Conservation (phyloP, 2,797 vertebrate genomes). For the Serranus cabrilla region DNA sequence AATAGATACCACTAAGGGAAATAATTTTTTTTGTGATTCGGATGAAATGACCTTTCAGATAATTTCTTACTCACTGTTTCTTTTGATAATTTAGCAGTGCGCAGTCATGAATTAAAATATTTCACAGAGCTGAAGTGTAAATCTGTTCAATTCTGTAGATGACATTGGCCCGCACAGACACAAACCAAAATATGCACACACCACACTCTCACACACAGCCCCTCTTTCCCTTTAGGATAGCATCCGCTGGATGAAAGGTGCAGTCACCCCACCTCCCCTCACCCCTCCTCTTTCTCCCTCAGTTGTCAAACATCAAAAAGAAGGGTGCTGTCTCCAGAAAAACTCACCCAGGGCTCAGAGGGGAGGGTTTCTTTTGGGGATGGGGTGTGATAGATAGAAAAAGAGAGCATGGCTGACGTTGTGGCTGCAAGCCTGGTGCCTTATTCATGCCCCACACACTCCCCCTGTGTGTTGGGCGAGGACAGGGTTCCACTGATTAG, state of each 20-base stretch:
- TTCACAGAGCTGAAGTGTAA: not conserved
- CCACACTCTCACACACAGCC: constrained; percentile 25
- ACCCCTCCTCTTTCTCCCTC: constrained; percentile 50
- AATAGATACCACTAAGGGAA: no score
- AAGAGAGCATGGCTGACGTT: constrained; percentile 58
- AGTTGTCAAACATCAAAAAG: constrained; percentile 83
- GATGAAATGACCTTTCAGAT: no score
- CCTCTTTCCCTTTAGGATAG: constrained; percentile 69
- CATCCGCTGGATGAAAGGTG: constrained; percentile 79
- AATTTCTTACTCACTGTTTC: not conserved
- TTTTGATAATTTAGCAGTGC: constrained; percentile 19
- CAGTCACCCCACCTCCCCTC: constrained; percentile 40
- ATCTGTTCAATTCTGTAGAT: constrained; percentile 1
- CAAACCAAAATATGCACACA: constrained; percentile 27
- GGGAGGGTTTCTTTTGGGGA: constrained; percentile 26
- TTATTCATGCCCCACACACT: constrained; percentile 64
- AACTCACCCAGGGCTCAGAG: constrained; percentile 62
- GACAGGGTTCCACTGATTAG: constrained; percentile 81
- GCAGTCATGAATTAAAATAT: constrained; percentile 5
- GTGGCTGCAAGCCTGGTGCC: constrained; percentile 63
- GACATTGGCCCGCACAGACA: constrained; percentile 23
- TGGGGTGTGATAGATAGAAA: constrained; percentile 42
- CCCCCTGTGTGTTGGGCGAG: constrained; percentile 54
- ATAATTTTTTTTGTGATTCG: no score
- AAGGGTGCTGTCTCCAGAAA: constrained; percentile 78